Evolutionary conservation across 2,797 vertebrate genomes (phyloP), one percentile per base, ranked within the genome.

Genomic region (Ficedula albicollis): DNA sequence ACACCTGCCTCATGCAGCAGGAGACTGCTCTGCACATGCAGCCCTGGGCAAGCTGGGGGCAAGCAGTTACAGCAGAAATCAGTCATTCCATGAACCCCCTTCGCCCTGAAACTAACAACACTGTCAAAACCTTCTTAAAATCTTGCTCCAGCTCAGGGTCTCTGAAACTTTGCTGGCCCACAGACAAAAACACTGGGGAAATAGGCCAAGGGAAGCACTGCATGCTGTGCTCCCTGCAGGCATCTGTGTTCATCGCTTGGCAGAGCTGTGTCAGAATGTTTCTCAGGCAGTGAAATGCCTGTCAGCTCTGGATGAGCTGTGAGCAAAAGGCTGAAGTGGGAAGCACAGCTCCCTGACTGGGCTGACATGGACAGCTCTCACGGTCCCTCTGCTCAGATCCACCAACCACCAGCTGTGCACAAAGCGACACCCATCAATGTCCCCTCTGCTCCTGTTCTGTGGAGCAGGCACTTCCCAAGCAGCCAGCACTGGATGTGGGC

Each of bases 261-360:
- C 66, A 63, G 41, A 90, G 83, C 60, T 4, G 4, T 11, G 20
- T 44, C 90, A 73, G 81, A 68, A 79, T 44, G 64, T n/a, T 90
- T 90, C 86, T 84, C 55, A 66, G 80, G 55, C 92, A 92, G 43
- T 29, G 72, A 78, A 93, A 78, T 4, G 10, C 67, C 84, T 3
- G 87, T 62, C 84, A 87, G 80, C 62, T 62, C 69, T 21, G 36
- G 29, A 87, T 86, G 83, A 81, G 56, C 86, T 64, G 43, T 10
- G 78, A 79, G 78, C 55, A 79, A n/a, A 77, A 55, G 39, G 48
- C 76, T 67, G 56, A 74, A 44, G 32, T 1, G 3, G 39, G 75
- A 84, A 89, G 48, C 52, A 58, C 78, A 69, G 75, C 39, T 72
- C 30, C 55, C 63, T 63, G 82, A 69, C 69, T 26, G 55, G 32